Conservation (phyloP, 2,888 invertebrate species). For the Parnassius mnemosyne region DNA sequence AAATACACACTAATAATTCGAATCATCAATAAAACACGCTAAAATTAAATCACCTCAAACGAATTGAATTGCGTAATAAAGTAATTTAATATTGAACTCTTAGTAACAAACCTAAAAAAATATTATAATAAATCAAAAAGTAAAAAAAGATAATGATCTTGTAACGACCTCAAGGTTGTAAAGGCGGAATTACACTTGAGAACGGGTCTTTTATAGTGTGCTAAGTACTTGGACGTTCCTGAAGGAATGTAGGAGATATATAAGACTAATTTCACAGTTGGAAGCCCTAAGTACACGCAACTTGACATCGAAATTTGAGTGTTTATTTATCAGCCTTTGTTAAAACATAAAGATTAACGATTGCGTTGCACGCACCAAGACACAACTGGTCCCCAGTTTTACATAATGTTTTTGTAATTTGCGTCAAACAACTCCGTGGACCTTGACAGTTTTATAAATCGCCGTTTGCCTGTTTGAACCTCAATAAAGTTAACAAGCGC, state of each 20-base stretch:
- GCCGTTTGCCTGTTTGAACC: constrained; percentile 1
- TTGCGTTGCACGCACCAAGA: constrained; percentile 34
- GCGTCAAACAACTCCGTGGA: constrained; percentile 7
- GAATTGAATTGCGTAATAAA: too few species aligned
- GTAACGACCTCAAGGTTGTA: neutral
- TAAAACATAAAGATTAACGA: constrained; percentile 47
- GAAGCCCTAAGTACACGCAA: constrained; percentile 45
- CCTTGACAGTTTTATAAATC: constrained; percentile 8
- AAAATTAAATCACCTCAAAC: too few species aligned
- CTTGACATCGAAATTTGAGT: constrained; percentile 40
- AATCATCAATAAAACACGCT: too few species aligned
- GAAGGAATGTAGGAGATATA: neutral
- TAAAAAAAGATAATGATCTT: too few species aligned
- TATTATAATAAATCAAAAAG: too few species aligned
- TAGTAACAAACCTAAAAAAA: too few species aligned
- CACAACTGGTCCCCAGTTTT: constrained; percentile 29
- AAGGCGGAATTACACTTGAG: neutral
- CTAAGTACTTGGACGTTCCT: neutral
- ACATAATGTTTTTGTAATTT: constrained; percentile 29
- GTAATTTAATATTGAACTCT: too few species aligned
- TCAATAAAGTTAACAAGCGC: neutral
- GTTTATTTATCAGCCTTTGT: constrained; percentile 58
- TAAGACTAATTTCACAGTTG: constrained; percentile 52
- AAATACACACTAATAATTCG: too few species aligned
- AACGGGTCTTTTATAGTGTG: neutral